Conservation (phyloP, 2,113 vertebrate species). For the Alexandromys fortis region DNA sequence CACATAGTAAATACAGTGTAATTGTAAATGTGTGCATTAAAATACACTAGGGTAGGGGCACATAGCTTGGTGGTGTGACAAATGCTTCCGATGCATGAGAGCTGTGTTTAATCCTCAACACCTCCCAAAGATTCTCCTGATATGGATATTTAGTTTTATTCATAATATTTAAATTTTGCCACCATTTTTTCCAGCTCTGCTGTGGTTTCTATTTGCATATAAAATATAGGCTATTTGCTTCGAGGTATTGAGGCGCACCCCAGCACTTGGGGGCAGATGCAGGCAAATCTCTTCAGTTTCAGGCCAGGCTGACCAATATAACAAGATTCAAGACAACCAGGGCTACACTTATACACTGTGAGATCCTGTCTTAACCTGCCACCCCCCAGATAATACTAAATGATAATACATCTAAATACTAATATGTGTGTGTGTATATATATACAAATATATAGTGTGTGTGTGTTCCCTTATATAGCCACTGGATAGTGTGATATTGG, state of each 20-base stretch:
- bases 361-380: neutral
- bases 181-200: neutral
- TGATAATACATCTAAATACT: too few species aligned
- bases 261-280: neutral
- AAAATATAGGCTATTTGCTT: neutral
- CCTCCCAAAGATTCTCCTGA: neutral
- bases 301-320: neutral
- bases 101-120: neutral
- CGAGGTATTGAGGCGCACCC: neutral
- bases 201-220: slow-evolving; percentile 6
- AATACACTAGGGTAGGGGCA: neutral
- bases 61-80: neutral
- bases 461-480: neutral
- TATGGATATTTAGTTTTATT: neutral
- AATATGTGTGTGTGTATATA: neutral
- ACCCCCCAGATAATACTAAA: too few species aligned
- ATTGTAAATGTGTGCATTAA: neutral
- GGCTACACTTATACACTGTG: neutral
- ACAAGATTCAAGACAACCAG: neutral
- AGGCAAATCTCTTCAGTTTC: neutral
- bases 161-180: neutral
- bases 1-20: neutral
- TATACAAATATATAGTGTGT: too few species aligned
- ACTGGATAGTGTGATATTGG: neutral
- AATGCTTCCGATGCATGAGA: neutral